A percentile compares a stretch with the other conserved stretches of the same genome.
Evolutionary conservation across 1,140 invertebrate genomes (phyloP).

Genomic region (Drosophila willistoni): DNA sequence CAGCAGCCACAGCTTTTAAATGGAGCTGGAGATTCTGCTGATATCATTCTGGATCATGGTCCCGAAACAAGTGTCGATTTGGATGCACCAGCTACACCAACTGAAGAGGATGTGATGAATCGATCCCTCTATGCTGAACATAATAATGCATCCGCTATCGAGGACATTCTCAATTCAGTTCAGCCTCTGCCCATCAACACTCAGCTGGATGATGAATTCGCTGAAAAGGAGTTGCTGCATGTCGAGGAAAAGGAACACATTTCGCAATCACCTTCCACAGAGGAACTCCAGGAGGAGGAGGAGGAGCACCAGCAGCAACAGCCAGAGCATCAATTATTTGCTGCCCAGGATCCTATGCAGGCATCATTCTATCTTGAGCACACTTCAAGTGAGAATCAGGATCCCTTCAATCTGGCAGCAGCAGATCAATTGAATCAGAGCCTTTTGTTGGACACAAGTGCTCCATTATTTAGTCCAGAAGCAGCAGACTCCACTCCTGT

Average conservation of each 20-base stretch:
- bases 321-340: constrained; percentile 45
- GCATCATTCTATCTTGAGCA: constrained; percentile 75
- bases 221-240: constrained; percentile 63
- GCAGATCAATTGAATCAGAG: constrained; percentile 37
- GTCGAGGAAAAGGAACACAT: constrained; percentile 77
- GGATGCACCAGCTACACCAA: constrained; percentile 35
- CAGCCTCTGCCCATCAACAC: constrained; percentile 59
- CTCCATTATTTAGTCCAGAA: constrained; percentile 3
- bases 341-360: constrained; percentile 66
- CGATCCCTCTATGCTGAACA: constrained; percentile 60
- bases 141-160: constrained; percentile 51
- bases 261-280: constrained; percentile 74
- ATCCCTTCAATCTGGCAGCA: constrained; percentile 16
- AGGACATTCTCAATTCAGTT: constrained; percentile 78
- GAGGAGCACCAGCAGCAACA: constrained; percentile 40
- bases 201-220: constrained; percentile 42
- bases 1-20: constrained; percentile 27
- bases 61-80: constrained; percentile 76
- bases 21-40: constrained; percentile 17
- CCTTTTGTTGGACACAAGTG: constrained; percentile 63
- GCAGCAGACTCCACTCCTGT: constrained; percentile 23
- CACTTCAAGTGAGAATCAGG: constrained; percentile 50
- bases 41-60: constrained; percentile 61
- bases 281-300: constrained; percentile 65
- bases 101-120: constrained; percentile 63